Base-by-base conservation (phyloP, 2,797 vertebrate species). In the Esox masquinongy region DNA sequence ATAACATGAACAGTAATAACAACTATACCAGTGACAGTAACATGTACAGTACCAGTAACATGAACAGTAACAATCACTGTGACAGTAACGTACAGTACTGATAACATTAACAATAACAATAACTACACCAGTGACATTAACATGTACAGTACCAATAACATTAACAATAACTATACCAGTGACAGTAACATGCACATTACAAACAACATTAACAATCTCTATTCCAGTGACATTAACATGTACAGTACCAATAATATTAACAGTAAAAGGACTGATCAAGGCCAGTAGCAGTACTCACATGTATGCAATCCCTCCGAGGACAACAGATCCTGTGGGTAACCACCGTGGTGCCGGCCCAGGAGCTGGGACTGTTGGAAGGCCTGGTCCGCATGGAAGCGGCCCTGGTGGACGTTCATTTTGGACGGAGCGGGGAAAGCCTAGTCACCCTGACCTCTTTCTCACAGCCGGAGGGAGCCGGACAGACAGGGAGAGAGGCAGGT, bases 271-370 rank as follows among this genome's bases (percentile, higher is more conserved):
- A 43, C 7, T 14, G 34, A 73, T 19, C 26, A 12, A 2, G 6
- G 24, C 53, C 70, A 4, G 7, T 12, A n/a, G 24, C 51, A 68
- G 36, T 88, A 94, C 94, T 94, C 86, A 95, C 94, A 91, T 81
- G 86, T 85, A 72, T 87, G 89, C 39, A 93, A 82, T 78, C 79
- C 82, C 64, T 92, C 92, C 72, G 79, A 77, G 74, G 74, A 39
- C 59, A 86, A 77, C 26, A 82, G 63, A 29, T 88, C 84, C 68
- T 83, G 86, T 5, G 77, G 29, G 79, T 84, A 82, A 67, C 74
- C 79, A 29, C 47, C 75, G 47, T 77, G 43, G 5, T 83, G 82
- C n/a, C 82, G 79, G 70, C 74, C 75, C 31, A 63, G 74, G 76
- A 83, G 49, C 74, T 85, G 89, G 24, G 74, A 43, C 68, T 81